Evolutionary conservation across 2,113 vertebrate genomes (phyloP).

Genomic region (Xyrauchen texanus): DNA sequence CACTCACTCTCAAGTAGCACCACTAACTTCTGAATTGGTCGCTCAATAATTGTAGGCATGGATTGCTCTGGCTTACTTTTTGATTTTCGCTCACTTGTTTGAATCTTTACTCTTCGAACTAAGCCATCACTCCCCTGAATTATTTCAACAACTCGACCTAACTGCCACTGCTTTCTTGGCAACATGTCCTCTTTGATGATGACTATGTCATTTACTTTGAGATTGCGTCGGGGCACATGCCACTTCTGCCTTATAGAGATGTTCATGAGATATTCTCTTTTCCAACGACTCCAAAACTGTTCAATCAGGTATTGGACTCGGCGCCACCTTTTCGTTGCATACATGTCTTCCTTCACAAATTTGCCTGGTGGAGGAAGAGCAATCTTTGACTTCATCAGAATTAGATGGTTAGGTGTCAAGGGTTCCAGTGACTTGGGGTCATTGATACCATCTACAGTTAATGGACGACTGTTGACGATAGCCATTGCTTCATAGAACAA

Average conservation of each 20-base stretch:
- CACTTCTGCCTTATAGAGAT: constrained; percentile 41
- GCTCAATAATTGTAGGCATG: too few species aligned
- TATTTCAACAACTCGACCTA: not conserved
- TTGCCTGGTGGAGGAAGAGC: not conserved
- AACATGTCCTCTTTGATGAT: constrained; percentile 34
- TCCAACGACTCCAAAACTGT: constrained; percentile 19
- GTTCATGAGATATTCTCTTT: constrained; percentile 22
- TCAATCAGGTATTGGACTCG: not conserved
- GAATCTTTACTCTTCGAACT: not conserved
- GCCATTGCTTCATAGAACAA: not conserved
- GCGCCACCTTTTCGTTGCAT: constrained; percentile 4
- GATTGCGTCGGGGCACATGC: constrained; percentile 34
- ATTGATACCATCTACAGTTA: not conserved
- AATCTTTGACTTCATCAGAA: not conserved
- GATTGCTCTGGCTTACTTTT: too few species aligned
- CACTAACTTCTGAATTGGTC: too few species aligned
- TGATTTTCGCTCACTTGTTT: not conserved
- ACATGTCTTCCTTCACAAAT: constrained; percentile 1
- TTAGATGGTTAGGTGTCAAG: not conserved
- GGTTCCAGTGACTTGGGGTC: not conserved
- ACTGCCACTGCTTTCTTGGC: not conserved
- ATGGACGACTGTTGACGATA: not conserved
- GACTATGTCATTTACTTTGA: constrained; percentile 39
- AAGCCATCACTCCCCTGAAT: not conserved
- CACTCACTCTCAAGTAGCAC: too few species aligned